These are phyloP conservation scores for Harpalus rufipes DNA, from an alignment of 2,888 invertebrate species.

Conservation along the genomic window DNA sequence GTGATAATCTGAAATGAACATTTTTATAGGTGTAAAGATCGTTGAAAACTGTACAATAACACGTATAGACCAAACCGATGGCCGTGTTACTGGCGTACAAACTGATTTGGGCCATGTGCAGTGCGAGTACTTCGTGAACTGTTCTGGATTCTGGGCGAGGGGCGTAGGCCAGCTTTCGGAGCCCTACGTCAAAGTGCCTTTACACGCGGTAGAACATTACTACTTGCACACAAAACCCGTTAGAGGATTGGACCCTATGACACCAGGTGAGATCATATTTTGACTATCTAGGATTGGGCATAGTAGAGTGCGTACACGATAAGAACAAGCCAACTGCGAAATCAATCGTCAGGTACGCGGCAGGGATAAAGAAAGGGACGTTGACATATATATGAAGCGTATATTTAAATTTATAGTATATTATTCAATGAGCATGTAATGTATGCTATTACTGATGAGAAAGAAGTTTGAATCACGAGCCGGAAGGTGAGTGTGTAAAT, in stretches of 20 bases:
- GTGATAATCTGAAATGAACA: not conserved
- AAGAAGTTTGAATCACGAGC: no score
- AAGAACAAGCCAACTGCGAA: no score
- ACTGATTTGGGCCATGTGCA: slow-evolving; percentile 87
- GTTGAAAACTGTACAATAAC: slow-evolving; percentile 89
- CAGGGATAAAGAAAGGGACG: no score
- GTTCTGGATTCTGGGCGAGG: slow-evolving; percentile 96
- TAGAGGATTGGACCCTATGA: slow-evolving; percentile 86
- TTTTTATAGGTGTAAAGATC: slow-evolving; percentile 84
- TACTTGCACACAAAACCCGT: slow-evolving; percentile 93
- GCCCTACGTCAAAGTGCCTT: slow-evolving; percentile 92
- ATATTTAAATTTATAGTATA: no score
- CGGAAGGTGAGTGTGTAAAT: no score
- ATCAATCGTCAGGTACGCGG: no score
- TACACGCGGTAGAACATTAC: slow-evolving; percentile 96
- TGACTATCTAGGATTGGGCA: not conserved
- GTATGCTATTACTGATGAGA: no score
- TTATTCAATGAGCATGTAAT: no score
- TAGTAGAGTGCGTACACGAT: no score
- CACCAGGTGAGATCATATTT: slow-evolving; percentile 82
- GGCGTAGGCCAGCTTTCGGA: slow-evolving; percentile 91
- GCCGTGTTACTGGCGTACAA: slow-evolving; percentile 86
- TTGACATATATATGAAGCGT: no score
- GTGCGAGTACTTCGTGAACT: slow-evolving; percentile 96
- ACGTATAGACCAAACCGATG: slow-evolving; percentile 83